Conservation (phyloP, 2,113 vertebrate species). For the Thunnus thynnus region DNA sequence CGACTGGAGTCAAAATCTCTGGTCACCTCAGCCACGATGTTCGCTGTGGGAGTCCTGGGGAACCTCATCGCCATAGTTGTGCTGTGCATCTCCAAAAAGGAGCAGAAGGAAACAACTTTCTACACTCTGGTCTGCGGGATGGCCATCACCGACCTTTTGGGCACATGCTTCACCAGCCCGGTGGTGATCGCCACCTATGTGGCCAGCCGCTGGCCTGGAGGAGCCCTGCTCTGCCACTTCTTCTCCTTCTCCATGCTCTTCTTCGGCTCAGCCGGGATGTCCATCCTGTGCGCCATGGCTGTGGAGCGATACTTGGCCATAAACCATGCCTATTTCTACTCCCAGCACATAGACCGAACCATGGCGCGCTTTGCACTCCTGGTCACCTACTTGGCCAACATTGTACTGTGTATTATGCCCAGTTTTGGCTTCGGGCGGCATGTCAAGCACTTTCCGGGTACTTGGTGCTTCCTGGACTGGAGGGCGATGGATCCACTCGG, state of each 20-base stretch:
- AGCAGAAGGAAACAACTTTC: constrained; percentile 88
- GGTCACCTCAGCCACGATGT: constrained; percentile 86
- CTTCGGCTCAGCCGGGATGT: constrained; percentile 87
- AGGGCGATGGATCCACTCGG: constrained; percentile 77
- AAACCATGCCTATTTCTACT: constrained; percentile 88
- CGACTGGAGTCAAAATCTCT: constrained; percentile 81
- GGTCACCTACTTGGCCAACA: constrained; percentile 80
- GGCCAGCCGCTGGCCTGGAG: constrained; percentile 84
- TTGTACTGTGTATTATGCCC: constrained; percentile 83
- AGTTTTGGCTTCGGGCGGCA: constrained; percentile 86
- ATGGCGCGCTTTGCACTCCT: constrained; percentile 83
- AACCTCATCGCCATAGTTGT: constrained; percentile 87
- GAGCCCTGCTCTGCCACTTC: constrained; percentile 84
- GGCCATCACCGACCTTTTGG: constrained; percentile 87
- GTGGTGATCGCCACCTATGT: constrained; percentile 88
- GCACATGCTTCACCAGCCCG: constrained; percentile 88
- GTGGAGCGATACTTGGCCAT: constrained; percentile 88
- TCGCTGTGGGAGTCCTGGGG: constrained; percentile 85
- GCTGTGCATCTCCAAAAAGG: constrained; percentile 85
- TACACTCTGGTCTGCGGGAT: constrained; percentile 88
- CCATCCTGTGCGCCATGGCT: constrained; percentile 88
- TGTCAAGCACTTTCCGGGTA: constrained; percentile 83
- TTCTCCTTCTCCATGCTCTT: constrained; percentile 90
- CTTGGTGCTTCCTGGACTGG: constrained; percentile 88
- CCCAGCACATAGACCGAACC: constrained; percentile 82